Evolutionary conservation across 2,113 vertebrate genomes (phyloP), one percentile per base, ranked within the genome.

Genomic region (Cichladusa arquata): DNA sequence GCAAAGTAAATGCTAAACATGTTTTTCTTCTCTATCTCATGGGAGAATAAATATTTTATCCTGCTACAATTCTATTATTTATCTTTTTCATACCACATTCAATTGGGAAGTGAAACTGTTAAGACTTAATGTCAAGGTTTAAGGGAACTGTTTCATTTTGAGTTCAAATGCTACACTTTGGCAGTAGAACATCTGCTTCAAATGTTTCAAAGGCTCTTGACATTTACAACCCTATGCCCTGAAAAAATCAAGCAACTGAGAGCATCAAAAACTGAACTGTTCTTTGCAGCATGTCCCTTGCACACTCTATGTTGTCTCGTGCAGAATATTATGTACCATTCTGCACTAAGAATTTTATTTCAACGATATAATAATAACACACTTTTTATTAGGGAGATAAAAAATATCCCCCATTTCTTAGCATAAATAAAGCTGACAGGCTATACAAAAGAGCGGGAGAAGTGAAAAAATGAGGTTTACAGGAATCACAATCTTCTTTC

Each of bases 31-130:
- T 92, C 67, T 61, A 90, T 51, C 92, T 96, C 97, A 91, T 78
- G 88, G 72, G 96, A 95, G 96, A 96, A 95, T 96, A 96, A 96
- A 96, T 90, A 96, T 97, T 98, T 97, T 97, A 95, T 95, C 72
- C 96, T 94, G 73, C 87, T 96, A 92, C 69, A 97, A 91, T 93
- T 91, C 84, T 93, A 96, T 96, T 97, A 98, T 97, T 98, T 98
- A 98, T 97, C 97, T 97, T 97, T 92, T 88, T 96, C 92, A 92
- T 96, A 97, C 88, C 92, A 88, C 72, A 92, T 93, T 91, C 86
- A 95, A 97, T 88, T 90, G 93, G 86, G 94, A 98, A 98, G 95
- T 85, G 97, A 97, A 97, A 95, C 69, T 91, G 91, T 86, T 96
- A 78, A 96, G 91, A 70, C 90, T 74, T 95, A 97, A 96, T 94